These are phyloP conservation scores for Parotocinclus haroldoi DNA, from an alignment of 2,797 vertebrate genomes.

Conservation along the genomic window DNA sequence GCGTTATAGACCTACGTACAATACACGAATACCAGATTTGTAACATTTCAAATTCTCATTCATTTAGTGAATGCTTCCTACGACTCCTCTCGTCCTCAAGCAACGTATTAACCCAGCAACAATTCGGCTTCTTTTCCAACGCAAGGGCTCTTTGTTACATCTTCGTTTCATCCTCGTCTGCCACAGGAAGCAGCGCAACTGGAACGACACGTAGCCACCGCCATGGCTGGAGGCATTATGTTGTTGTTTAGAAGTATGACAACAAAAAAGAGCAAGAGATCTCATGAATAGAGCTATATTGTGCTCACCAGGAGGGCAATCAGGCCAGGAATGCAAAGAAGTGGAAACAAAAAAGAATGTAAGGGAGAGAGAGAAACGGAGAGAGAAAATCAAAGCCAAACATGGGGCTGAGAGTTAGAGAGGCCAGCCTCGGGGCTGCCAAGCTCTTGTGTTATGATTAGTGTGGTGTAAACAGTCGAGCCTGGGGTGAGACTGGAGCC, in stretches of 20 bases:
- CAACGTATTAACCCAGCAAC: too few relatives aligned
- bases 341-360: conserved; percentile 9
- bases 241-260: conserved; percentile 38
- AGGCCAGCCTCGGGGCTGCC: background rate
- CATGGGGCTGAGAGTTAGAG: conserved; percentile 23
- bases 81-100: background rate
- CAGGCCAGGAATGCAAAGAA: conserved; percentile 35
- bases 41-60: too few relatives aligned
- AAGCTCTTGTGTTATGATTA: conserved; percentile 42
- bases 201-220: conserved; percentile 1
- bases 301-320: conserved; percentile 23
- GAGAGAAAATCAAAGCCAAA: conserved; percentile 28
- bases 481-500: conserved; percentile 21
- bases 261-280: conserved; percentile 15
- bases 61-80: too few relatives aligned
- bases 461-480: conserved; percentile 37
- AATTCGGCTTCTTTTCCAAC: background rate
- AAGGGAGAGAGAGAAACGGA: background rate
- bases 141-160: conserved; percentile 6
- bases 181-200: background rate
- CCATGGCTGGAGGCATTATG: conserved; percentile 9
- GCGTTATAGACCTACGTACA: too few relatives aligned
- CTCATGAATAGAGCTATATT: conserved; percentile 33
- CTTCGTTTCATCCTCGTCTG: conserved; percentile 1
- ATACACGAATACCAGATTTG: too few relatives aligned